A percentile compares a stretch with the other conserved stretches of the same genome.
These are phyloP conservation scores for Seriola rivoliana DNA, from an alignment of 2,113 vertebrate genomes.

Conservation along the genomic window DNA sequence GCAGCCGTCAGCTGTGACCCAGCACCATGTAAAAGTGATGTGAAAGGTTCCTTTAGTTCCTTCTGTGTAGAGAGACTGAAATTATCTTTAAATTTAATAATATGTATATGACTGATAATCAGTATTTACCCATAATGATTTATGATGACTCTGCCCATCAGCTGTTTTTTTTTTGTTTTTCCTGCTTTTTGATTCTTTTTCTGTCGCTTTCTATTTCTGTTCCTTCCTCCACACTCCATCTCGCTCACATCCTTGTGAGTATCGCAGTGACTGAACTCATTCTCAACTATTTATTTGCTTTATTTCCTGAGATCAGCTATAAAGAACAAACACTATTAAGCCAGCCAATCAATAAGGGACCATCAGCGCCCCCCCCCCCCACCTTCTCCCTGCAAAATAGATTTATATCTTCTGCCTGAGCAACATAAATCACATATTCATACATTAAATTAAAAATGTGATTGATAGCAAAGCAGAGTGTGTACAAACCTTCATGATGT, in stretches of 20 bases:
- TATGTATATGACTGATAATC: neutral
- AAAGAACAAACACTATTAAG: slow-evolving; percentile 89
- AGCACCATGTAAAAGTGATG: slow-evolving; percentile 18
- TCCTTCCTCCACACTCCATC: slow-evolving; percentile 48
- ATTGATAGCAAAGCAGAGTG: slow-evolving; percentile 80
- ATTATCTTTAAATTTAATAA: neutral
- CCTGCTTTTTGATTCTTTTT: slow-evolving; percentile 40
- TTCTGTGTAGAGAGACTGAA: neutral
- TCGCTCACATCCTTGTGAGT: slow-evolving; percentile 46
- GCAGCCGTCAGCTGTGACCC: slow-evolving; percentile 31
- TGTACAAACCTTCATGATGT: slow-evolving; percentile 68
- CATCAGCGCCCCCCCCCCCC: slow-evolving; percentile 76
- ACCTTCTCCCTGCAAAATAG: slow-evolving; percentile 74
- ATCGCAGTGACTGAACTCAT: slow-evolving; percentile 72
- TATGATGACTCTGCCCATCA: slow-evolving; percentile 24
- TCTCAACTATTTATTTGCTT: slow-evolving; percentile 84
- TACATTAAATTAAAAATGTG: slow-evolving; percentile 87
- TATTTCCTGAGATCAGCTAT: slow-evolving; percentile 88
- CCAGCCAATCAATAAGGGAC: slow-evolving; percentile 85
- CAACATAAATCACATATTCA: slow-evolving; percentile 88
- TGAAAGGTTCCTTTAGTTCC: neutral
- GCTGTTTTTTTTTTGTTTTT: slow-evolving; percentile 4
- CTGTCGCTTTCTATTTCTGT: slow-evolving; percentile 14
- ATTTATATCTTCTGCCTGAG: slow-evolving; percentile 82
- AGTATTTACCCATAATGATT: slow-evolving; percentile 24